Percentiles rank a stretch among this genome's conserved stretches.
phyloP scores from a whole-genome alignment of 2,797 vertebrate species.

The Leptatherina wallacei region DNA sequence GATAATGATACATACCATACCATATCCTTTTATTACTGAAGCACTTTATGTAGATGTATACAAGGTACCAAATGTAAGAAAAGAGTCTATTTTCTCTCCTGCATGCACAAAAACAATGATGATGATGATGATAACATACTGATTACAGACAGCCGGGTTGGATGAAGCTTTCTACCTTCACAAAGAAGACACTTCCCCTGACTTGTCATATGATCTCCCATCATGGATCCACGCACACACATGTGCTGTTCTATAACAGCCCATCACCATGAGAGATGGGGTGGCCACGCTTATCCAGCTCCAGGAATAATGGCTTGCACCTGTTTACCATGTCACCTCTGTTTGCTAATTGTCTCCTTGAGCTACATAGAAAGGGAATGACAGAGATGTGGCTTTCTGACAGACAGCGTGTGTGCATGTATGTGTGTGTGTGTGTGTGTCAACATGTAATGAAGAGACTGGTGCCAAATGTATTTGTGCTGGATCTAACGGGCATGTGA shows the following conservation, averaged over 20 bases:
- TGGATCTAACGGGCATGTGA: background rate
- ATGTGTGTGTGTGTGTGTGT: slow-evolving; percentile 10
- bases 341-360: slow-evolving; percentile 99
- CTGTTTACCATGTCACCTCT: slow-evolving; percentile 99
- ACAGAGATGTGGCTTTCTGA: slow-evolving; percentile 92
- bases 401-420: slow-evolving; percentile 76
- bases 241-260: slow-evolving; percentile 40
- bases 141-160: slow-evolving; percentile 76
- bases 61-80: background rate
- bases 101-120: slow-evolving; percentile 5
- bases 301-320: slow-evolving; percentile 97
- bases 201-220: slow-evolving; percentile 89
- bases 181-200: slow-evolving; percentile 93
- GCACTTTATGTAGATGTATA: too few species aligned
- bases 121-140: slow-evolving; percentile 28
- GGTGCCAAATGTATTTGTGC: background rate
- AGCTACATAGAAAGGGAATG: slow-evolving; percentile 92
- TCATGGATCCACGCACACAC: slow-evolving; percentile 35
- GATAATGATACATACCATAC: too few species aligned
- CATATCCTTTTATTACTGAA: too few species aligned
- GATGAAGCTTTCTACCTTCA: slow-evolving; percentile 87
- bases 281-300: slow-evolving; percentile 95
- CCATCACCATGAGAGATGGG: slow-evolving; percentile 92
- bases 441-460: slow-evolving; percentile 17
- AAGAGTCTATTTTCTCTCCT: slow-evolving; percentile 15